Evolutionary conservation across 1,140 invertebrate genomes (phyloP).

Genomic region (Papilio helenus): DNA sequence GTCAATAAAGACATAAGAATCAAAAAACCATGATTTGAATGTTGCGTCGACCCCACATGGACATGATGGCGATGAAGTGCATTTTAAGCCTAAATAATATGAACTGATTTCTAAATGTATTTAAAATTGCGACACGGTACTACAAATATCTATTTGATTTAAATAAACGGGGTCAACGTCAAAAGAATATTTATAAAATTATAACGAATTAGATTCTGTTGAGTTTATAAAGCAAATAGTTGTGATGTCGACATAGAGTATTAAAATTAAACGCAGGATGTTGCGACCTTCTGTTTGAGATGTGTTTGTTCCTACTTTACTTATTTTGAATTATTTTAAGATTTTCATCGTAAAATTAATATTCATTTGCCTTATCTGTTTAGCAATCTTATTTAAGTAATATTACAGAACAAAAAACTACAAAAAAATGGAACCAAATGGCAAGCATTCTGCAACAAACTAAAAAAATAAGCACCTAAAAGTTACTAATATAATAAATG

Average conservation of each 20-base stretch:
- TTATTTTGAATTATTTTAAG: background rate
- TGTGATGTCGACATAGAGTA: conserved; percentile 28
- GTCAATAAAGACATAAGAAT: no score
- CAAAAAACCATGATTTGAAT: no score
- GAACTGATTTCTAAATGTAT: background rate
- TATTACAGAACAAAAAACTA: no score
- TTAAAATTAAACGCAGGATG: conserved; percentile 38
- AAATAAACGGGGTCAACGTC: conserved; percentile 23
- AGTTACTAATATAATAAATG: no score
- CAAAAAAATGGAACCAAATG: no score
- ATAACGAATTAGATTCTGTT: background rate
- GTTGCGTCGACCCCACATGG: no score
- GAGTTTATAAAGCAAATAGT: conserved; percentile 28
- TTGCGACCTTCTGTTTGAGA: conserved; percentile 24
- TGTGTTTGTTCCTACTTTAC: background rate
- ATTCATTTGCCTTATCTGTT: no score
- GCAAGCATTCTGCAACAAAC: no score
- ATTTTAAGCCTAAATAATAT: background rate
- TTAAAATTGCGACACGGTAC: background rate
- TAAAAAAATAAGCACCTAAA: no score
- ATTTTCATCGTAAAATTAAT: no score
- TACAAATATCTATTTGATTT: background rate
- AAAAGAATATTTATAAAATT: conserved; percentile 26
- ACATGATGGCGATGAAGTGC: no score
- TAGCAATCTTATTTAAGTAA: no score